phyloP scores from a whole-genome alignment of 1,140 invertebrate species.

The Pseudoatta argentina region DNA sequence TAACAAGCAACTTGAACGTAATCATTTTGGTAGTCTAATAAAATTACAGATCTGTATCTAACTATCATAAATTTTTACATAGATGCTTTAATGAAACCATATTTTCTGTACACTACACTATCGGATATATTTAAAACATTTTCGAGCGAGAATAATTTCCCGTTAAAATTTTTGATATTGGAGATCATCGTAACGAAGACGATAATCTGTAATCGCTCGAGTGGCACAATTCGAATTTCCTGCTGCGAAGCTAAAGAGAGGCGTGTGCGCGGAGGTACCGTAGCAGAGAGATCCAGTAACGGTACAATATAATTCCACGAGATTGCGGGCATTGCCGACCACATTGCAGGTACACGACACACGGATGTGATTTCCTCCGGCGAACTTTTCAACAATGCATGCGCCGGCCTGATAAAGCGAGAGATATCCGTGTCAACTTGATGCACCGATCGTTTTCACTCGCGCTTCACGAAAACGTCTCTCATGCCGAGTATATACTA shows the following conservation, averaged over 20 bases:
- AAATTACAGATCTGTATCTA: too few species aligned
- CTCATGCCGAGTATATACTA: neutral
- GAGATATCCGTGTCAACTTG: constrained; percentile 60
- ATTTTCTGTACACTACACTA: neutral
- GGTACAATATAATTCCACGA: constrained; percentile 32
- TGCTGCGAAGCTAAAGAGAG: neutral
- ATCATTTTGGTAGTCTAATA: too few species aligned
- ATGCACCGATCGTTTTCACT: constrained; percentile 9
- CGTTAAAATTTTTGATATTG: neutral
- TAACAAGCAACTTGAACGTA: too few species aligned
- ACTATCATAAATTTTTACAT: too few species aligned
- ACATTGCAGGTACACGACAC: constrained; percentile 43
- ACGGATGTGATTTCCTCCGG: constrained; percentile 37
- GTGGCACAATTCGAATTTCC: constrained; percentile 21
- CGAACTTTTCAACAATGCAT: constrained; percentile 67
- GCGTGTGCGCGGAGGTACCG: neutral
- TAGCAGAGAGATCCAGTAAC: constrained; percentile 24
- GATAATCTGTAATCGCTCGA: constrained; percentile 1
- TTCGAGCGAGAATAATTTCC: neutral
- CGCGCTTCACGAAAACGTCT: constrained; percentile 60
- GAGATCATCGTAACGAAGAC: constrained; percentile 18
- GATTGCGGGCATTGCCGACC: constrained; percentile 36
- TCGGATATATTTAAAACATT: neutral
- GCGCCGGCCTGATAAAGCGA: constrained; percentile 61
- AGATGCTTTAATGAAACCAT: too few species aligned